Conservation (phyloP, 2,797 vertebrate genomes). For the Acanthurus lineatus region DNA sequence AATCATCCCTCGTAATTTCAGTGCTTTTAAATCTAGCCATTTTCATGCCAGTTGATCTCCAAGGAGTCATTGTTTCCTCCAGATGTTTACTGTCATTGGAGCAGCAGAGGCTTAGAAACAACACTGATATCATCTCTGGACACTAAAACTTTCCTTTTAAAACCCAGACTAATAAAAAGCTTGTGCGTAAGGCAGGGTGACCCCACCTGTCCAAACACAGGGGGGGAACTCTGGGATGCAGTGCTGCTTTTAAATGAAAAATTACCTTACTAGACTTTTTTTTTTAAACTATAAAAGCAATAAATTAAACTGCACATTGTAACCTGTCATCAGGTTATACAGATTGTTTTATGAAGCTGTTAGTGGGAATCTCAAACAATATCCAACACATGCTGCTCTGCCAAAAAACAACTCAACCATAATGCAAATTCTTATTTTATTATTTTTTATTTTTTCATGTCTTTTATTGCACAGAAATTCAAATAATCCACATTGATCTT, state of each 20-base stretch:
- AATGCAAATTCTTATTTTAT: not conserved
- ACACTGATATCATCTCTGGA: conserved; percentile 36
- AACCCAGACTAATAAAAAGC: conserved; percentile 17
- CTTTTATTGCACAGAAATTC: not conserved
- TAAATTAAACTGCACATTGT: not conserved
- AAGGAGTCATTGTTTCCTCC: not conserved
- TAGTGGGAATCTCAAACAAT: not conserved
- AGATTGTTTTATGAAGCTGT: not conserved
- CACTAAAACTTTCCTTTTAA: conserved; percentile 17
- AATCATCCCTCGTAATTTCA: no score
- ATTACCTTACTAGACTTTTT: conserved; percentile 1
- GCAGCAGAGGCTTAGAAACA: conserved; percentile 14
- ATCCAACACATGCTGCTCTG: not conserved
- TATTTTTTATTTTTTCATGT: not conserved
- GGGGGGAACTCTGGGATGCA: not conserved
- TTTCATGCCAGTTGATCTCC: not conserved
- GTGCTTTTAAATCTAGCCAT: not conserved
- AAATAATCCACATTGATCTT: not conserved
- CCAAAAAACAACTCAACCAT: not conserved
- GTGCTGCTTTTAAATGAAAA: not conserved
- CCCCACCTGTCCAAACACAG: conserved; percentile 19
- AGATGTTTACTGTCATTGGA: not conserved
- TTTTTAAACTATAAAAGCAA: not conserved
- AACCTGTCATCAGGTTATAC: conserved; percentile 14
- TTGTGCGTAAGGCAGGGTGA: not conserved